These are phyloP conservation scores for Chydorus sphaericus DNA, from an alignment of 2,888 invertebrate genomes.

Conservation along the genomic window DNA sequence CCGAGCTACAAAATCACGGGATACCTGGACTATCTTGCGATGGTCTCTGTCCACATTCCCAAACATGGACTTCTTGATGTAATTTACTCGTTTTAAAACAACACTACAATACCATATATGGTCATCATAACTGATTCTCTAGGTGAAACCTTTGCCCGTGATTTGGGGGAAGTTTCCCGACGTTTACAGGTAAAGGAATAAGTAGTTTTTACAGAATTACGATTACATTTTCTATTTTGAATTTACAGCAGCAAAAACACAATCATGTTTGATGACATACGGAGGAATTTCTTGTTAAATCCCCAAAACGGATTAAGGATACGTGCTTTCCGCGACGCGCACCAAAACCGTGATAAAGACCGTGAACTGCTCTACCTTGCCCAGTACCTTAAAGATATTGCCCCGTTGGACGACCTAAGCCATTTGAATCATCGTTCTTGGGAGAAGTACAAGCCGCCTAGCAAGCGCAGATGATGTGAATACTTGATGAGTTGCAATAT, in stretches of 20 bases:
- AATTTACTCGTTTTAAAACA: conserved; percentile 14
- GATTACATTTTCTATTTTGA: too few species aligned
- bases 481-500: not conserved
- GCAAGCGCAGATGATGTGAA: not conserved
- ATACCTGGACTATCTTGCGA: conserved; percentile 77
- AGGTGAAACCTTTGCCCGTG: conserved; percentile 87
- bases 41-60: conserved; percentile 84
- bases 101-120: not conserved
- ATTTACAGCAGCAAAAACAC: conserved; percentile 82
- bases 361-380: conserved; percentile 64
- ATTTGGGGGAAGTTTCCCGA: conserved; percentile 92
- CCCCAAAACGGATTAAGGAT: conserved; percentile 85
- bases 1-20: conserved; percentile 80
- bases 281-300: conserved; percentile 94
- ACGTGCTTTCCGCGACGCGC: conserved; percentile 78
- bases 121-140: conserved; percentile 21
- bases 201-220: too few species aligned
- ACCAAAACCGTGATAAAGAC: conserved; percentile 69
- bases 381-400: conserved; percentile 65
- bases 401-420: conserved; percentile 64
- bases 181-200: too few species aligned
- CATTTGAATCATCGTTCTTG: conserved; percentile 77
- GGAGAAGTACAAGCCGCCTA: conserved; percentile 39
- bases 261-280: conserved; percentile 94
- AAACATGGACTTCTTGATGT: conserved; percentile 87